These are phyloP conservation scores for Rhinichthys osculus DNA, from an alignment of 2,797 vertebrate genomes.

Conservation along the genomic window DNA sequence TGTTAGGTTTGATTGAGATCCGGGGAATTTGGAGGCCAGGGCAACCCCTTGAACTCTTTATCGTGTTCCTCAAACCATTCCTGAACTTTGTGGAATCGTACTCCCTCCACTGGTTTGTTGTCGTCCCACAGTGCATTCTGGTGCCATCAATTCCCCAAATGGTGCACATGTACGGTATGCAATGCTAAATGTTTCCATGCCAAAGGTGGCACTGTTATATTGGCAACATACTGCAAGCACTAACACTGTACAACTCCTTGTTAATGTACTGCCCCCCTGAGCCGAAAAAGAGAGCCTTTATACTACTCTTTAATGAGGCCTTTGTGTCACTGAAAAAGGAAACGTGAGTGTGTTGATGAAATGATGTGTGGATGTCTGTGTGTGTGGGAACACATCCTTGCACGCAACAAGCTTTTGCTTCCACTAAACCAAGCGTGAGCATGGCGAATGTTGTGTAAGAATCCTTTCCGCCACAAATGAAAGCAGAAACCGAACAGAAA, in stretches of 20 bases:
- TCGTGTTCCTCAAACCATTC: neutral
- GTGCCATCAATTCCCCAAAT: no score
- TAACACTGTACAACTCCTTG: neutral
- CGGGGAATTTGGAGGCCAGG: neutral
- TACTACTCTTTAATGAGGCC: neutral
- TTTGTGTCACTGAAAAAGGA: neutral
- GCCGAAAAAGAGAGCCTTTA: neutral
- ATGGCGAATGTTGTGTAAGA: neutral
- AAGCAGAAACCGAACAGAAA: neutral
- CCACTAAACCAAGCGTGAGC: conserved; percentile 7
- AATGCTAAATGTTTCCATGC: neutral
- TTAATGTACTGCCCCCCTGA: neutral
- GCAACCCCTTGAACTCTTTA: no score
- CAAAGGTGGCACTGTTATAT: neutral
- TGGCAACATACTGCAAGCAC: no score
- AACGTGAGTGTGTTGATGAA: neutral
- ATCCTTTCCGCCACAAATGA: neutral
- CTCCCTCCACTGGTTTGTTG: neutral
- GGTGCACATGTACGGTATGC: neutral
- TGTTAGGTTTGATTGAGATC: neutral
- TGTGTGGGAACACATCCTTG: neutral
- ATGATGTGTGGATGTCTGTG: neutral
- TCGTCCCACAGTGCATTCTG: neutral
- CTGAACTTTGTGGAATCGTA: no score
- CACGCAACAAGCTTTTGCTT: neutral